Evolutionary conservation across 2,113 vertebrate species (phyloP).

Genomic region (Hucho hucho): DNA sequence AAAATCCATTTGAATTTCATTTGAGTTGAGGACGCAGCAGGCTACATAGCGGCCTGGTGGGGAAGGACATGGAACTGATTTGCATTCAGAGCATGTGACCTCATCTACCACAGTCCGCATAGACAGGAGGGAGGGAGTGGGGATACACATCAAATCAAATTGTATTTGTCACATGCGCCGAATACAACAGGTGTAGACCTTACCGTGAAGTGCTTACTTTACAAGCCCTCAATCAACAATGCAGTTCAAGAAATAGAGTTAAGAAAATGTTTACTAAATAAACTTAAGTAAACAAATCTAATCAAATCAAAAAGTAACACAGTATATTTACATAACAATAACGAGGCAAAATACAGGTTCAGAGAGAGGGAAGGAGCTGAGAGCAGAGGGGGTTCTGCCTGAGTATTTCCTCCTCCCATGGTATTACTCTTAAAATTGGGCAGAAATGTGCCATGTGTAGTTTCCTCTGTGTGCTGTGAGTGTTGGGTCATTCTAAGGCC

Average conservation of each 20-base stretch:
- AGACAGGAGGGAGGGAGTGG: conserved; percentile 12
- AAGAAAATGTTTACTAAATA: no score
- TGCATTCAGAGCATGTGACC: conserved; percentile 68
- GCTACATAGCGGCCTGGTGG: conserved; percentile 44
- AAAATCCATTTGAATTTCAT: conserved; percentile 47
- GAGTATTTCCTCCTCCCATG: not conserved
- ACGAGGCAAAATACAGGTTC: no score
- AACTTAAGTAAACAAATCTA: no score
- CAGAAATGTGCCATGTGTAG: not conserved
- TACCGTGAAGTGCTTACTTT: no score
- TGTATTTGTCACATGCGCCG: no score
- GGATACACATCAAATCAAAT: no score
- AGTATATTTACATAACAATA: no score
- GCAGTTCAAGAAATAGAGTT: no score
- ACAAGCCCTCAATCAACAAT: no score
- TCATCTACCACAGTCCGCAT: conserved; percentile 65
- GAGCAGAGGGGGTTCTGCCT: not conserved
- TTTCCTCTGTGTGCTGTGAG: conserved; percentile 18
- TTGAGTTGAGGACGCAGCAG: conserved; percentile 33
- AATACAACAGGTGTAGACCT: no score
- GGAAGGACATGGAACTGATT: conserved; percentile 60
- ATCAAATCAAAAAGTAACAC: no score
- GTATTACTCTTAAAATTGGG: not conserved
- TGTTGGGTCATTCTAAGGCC: not conserved
- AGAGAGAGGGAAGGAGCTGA: conserved; percentile 37